Evolutionary conservation across 2,888 invertebrate genomes (phyloP).

Genomic region (Pyrochroa serraticornis): DNA sequence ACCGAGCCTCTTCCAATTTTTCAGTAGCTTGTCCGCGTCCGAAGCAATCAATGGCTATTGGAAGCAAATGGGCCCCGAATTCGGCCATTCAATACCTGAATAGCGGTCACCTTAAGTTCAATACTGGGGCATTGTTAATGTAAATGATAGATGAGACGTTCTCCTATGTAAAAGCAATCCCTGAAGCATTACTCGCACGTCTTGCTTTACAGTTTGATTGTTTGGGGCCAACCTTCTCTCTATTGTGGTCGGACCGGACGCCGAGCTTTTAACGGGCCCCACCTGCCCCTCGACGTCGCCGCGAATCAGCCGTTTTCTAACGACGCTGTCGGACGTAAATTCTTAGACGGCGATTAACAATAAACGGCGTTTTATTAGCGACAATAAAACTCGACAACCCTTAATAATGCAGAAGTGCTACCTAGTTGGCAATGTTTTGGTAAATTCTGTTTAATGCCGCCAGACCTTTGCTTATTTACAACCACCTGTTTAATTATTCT

Average conservation of each 20-base stretch:
- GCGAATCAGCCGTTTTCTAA: background rate
- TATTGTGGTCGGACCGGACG: slow-evolving; percentile 24
- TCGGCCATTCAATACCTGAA: slow-evolving; percentile 20
- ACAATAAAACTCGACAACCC: slow-evolving; percentile 7
- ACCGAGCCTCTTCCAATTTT: slow-evolving; percentile 19
- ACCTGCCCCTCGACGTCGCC: slow-evolving; percentile 15
- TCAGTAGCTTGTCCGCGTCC: slow-evolving; percentile 2
- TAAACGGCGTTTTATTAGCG: background rate
- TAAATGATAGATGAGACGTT: slow-evolving; percentile 40
- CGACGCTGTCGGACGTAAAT: background rate
- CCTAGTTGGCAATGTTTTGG: slow-evolving; percentile 1
- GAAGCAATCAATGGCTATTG: background rate
- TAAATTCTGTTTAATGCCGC: slow-evolving; percentile 22
- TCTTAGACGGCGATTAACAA: slow-evolving; percentile 6
- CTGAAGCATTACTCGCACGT: slow-evolving; percentile 37
- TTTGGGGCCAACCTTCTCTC: slow-evolving; percentile 33
- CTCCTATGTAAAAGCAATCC: slow-evolving; percentile 41
- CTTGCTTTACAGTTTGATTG: slow-evolving; percentile 38
- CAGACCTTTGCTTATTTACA: slow-evolving; percentile 14
- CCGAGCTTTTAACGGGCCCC: slow-evolving; percentile 15
- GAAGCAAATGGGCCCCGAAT: slow-evolving; percentile 24
- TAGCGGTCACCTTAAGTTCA: slow-evolving; percentile 23
- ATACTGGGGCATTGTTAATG: slow-evolving; percentile 35
- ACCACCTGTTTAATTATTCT: slow-evolving; percentile 13
- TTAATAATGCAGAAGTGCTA: slow-evolving; percentile 13